Evolutionary conservation across 2,888 invertebrate genomes (phyloP).

Genomic region (Sthenelais limicola): DNA sequence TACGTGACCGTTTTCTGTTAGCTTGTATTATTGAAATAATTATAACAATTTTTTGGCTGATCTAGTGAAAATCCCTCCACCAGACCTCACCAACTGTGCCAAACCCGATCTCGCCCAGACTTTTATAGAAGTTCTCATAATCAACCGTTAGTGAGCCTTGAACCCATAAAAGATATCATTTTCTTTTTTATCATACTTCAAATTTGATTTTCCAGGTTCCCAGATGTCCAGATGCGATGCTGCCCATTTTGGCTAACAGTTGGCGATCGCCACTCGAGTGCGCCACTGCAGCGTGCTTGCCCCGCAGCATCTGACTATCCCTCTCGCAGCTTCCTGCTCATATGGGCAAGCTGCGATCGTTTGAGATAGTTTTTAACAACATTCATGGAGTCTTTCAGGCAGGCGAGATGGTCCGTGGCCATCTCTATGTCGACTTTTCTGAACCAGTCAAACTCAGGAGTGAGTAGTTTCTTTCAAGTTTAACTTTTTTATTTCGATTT

Average conservation of each 20-base stretch:
- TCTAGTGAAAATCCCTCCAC: too few species aligned
- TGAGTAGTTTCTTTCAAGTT: not conserved
- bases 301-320: slow-evolving; percentile 34
- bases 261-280: slow-evolving; percentile 34
- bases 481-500: too few species aligned
- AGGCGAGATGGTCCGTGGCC: slow-evolving; percentile 31
- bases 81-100: too few species aligned
- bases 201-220: not conserved
- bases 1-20: too few species aligned
- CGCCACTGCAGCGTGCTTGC: slow-evolving; percentile 31
- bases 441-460: slow-evolving; percentile 37
- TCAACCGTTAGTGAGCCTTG: too few species aligned
- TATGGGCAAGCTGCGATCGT: slow-evolving; percentile 34
- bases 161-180: too few species aligned
- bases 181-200: too few species aligned
- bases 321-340: slow-evolving; percentile 37
- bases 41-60: too few species aligned
- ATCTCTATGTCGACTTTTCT: slow-evolving; percentile 28
- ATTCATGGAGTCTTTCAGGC: slow-evolving; percentile 30
- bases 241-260: slow-evolving; percentile 33
- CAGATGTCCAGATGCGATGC: slow-evolving; percentile 31
- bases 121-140: too few species aligned
- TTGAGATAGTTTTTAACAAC: slow-evolving; percentile 28
- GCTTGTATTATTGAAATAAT: too few species aligned
- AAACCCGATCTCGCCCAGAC: too few species aligned